Evolutionary conservation across 2,888 invertebrate species (phyloP), one percentile per base, ranked within the genome.

Genomic region (Anodontia alba): DNA sequence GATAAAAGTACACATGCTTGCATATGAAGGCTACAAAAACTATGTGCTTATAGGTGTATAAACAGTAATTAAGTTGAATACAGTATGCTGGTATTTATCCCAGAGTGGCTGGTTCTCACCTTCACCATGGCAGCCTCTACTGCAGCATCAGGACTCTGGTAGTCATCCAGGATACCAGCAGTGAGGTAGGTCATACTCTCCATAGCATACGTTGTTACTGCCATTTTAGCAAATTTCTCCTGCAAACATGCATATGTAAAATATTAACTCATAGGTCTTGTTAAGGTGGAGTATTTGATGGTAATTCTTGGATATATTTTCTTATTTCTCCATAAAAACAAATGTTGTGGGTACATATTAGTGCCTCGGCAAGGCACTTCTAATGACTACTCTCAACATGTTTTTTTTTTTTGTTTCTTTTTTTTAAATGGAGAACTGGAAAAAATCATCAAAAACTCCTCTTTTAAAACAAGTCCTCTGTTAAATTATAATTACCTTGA

Each of bases 131-230:
- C 96, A 62, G 96, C 95, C 94, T 99, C 98, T 42, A 98, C 80
- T 8, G 96, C 96, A 46, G 96, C 96, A 92, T 99, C 98, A 74
- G 97, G 97, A n/a, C 96, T 95, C 42, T 96, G 94, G 86, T 97
- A 97, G 0, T 95, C 96, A 91, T 99, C 99, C 33, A 97, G 91
- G 10, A 98, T 94, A 0, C 97, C 97, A 0, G 97, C 96, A 0
- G 98, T 97, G 89, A 97, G 95, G 93, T 98, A 99, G 1, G 97
- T 96, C 92, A 97, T 96, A 90, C 98, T 98, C 94, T 99, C 99
- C 94, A 97, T 96, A 0, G 97, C 97, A 91, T 98, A 99, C 0
- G 96, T 94, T 0, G 95, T 93, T 0, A 95, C 92, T 2, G 95
- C 94, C 78, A 95, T 93, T 83, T 95, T 94, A 0, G 95, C 95